Percentiles rank a stretch among this genome's conserved stretches.
Conservation (phyloP, 2,113 vertebrate species). For the Erinaceus europaeus region DNA sequence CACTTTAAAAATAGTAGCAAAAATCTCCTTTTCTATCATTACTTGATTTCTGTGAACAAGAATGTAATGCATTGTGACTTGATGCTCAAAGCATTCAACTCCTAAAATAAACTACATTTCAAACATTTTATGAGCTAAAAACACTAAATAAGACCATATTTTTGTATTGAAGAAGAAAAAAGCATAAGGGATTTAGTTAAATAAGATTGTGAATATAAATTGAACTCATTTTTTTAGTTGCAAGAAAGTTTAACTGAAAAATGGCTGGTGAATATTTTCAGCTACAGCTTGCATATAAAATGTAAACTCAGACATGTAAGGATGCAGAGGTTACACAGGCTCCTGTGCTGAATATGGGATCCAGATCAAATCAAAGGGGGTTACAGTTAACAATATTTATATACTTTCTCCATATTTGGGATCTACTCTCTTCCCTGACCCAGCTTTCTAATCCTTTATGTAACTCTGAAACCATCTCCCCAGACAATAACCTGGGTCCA, state of each 20-base stretch:
- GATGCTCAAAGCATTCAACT: slow-evolving; percentile 43
- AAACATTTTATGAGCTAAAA: slow-evolving; percentile 46
- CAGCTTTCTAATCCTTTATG: too few species aligned
- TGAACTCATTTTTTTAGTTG: background rate
- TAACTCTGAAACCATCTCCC: too few species aligned
- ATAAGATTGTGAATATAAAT: slow-evolving; percentile 7
- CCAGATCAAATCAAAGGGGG: too few species aligned
- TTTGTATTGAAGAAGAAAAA: slow-evolving; percentile 12
- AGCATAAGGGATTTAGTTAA: slow-evolving; percentile 34
- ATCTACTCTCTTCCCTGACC: too few species aligned
- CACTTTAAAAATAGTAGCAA: slow-evolving; percentile 47
- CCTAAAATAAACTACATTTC: slow-evolving; percentile 53
- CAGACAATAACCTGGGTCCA: too few species aligned
- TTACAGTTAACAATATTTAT: too few species aligned
- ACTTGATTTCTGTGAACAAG: background rate
- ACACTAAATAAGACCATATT: slow-evolving; percentile 59
- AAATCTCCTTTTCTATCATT: slow-evolving; percentile 11
- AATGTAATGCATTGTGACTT: slow-evolving; percentile 48
- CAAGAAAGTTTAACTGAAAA: slow-evolving; percentile 32
- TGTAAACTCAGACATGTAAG: too few species aligned
- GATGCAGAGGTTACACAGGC: too few species aligned
- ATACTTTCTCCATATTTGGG: too few species aligned
- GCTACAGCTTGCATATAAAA: too few species aligned
- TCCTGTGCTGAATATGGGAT: too few species aligned
- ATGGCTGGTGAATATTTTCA: background rate